Evolutionary conservation across 2,797 vertebrate genomes (phyloP), one percentile per base, ranked within the genome.

Genomic region (Cuniculus paca): DNA sequence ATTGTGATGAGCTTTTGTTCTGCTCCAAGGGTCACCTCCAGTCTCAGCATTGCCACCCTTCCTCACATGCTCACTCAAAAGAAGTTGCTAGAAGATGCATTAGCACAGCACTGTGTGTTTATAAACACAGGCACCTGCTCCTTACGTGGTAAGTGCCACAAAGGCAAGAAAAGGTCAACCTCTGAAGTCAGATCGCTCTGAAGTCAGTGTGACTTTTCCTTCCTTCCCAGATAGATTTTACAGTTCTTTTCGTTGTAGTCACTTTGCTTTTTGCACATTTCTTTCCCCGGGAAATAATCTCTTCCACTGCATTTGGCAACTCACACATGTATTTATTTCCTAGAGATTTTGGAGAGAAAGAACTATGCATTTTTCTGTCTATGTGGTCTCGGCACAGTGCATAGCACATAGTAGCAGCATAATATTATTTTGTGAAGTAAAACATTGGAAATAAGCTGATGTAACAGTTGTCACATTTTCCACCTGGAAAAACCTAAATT

Each of bases 211-310:
- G 92, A 39, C 34, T n/a, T 63, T 88, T 68, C 48, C 16, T 89
- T 34, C 24, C 26, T 74, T 31, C 48, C 4, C 60, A 42, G 16
- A 9, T 45, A 31, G 75, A 86, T 22, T 68, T 95, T 39, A 50
- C 28, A 70, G 28, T 70, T 80, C n/a, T 50, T 87, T 92, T 74
- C 77, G 79, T 52, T 65, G 50, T 60, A 54, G 65, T 80, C 26
- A 19, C 19, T 2, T 68, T 72, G n/a, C 22, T 86, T 50, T 6
- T 63, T 54, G n/a, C 7, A 14, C 65, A n/a, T 79, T 87, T 94
- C 45, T 96, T 92, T 79, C 26, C 45, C n/a, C n/a, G 91, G 42
- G 48, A 95, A 61, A 45, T 52, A 82, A 56, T 74, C 48, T 79
- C 61, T 45, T 65, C 10, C 28, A 12, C 65, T 6, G 68, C 88